phyloP scores from a whole-genome alignment of 2,888 invertebrate species.

The Lucinisca nassula region DNA sequence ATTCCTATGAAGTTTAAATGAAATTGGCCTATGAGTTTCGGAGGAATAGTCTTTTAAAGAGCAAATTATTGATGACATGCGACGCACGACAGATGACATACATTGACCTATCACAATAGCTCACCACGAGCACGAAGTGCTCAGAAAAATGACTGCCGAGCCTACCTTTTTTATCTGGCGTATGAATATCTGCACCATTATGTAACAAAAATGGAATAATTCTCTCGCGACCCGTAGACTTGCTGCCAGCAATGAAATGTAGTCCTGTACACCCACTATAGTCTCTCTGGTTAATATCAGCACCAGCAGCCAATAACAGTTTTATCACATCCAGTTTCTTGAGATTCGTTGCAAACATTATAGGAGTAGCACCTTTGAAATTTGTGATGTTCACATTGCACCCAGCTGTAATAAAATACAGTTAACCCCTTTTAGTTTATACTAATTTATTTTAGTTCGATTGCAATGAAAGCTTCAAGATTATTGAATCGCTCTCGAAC shows the following conservation, averaged over 20 bases:
- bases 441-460: too few relatives aligned
- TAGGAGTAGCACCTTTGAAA: conserved; percentile 65
- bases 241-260: conserved; percentile 53
- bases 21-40: too few relatives aligned
- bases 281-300: conserved; percentile 66
- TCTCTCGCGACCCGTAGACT: conserved; percentile 22
- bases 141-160: too few relatives aligned
- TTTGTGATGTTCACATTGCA: conserved; percentile 67
- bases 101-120: too few relatives aligned
- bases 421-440: too few relatives aligned
- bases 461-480: too few relatives aligned
- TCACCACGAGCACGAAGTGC: too few relatives aligned
- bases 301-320: conserved; percentile 63
- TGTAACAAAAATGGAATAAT: conserved; percentile 60
- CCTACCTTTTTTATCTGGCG: conserved; percentile 48
- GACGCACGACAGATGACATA: too few relatives aligned
- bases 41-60: too few relatives aligned
- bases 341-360: conserved; percentile 66
- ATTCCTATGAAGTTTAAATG: too few relatives aligned
- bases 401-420: conserved; percentile 52
- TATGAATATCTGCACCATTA: conserved; percentile 56
- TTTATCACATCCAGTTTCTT: conserved; percentile 47
- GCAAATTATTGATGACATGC: too few relatives aligned
- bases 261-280: conserved; percentile 37
- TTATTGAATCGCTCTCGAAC: too few relatives aligned